These are phyloP conservation scores for Trichomalopsis sarcophagae DNA, from an alignment of 1,140 invertebrate species.

Conservation along the genomic window DNA sequence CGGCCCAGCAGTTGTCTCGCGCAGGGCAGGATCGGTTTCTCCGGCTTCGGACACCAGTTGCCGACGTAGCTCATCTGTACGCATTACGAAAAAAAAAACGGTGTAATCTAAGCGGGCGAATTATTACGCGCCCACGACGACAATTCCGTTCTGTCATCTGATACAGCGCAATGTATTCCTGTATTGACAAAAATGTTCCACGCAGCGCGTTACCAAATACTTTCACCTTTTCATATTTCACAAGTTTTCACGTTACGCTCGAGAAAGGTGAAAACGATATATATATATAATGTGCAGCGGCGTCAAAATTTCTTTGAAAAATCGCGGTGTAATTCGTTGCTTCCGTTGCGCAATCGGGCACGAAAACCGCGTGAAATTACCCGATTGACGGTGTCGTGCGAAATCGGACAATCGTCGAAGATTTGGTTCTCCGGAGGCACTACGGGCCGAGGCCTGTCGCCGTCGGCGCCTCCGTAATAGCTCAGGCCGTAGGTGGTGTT, in stretches of 20 bases:
- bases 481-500: constrained; percentile 71
- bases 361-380: constrained; percentile 52
- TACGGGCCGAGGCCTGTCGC: constrained; percentile 59
- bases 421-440: constrained; percentile 56
- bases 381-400: constrained; percentile 66
- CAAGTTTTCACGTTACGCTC: constrained; percentile 36
- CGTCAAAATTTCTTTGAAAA: constrained; percentile 15
- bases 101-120: no score
- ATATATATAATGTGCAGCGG: not conserved
- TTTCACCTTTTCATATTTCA: constrained; percentile 50
- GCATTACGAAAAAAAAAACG: no score
- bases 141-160: no score
- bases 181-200: constrained; percentile 12
- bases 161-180: no score
- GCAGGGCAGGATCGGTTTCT: constrained; percentile 61
- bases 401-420: constrained; percentile 62
- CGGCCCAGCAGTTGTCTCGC: constrained; percentile 68
- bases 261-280: not conserved
- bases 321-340: not conserved
- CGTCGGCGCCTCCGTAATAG: constrained; percentile 64
- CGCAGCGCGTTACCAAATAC: constrained; percentile 15
- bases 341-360: no score
- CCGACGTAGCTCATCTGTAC: constrained; percentile 69
- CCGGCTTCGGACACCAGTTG: constrained; percentile 67
- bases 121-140: no score